These are phyloP conservation scores for Aphidius gifuensis DNA, from an alignment of 1,140 invertebrate species.

Conservation along the genomic window DNA sequence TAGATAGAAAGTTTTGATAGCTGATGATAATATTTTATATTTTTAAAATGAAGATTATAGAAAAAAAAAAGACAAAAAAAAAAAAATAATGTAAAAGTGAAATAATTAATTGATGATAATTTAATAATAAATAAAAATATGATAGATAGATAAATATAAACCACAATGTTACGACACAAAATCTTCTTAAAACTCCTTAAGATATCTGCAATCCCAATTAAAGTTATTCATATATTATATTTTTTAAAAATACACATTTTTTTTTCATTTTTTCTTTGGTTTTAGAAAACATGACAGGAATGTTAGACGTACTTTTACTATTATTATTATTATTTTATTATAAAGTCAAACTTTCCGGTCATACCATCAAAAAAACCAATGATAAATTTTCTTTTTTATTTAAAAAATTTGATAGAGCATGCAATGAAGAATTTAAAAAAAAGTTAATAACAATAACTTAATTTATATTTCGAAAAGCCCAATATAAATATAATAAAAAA, in stretches of 20 bases:
- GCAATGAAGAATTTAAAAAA: neutral
- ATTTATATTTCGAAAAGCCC: constrained; percentile 16
- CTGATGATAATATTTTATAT: neutral
- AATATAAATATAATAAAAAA: constrained; percentile 14
- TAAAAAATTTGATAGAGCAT: neutral
- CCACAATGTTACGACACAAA: constrained; percentile 41
- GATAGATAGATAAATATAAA: constrained; percentile 22
- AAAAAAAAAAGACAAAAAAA: constrained; percentile 1
- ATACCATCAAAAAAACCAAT: neutral
- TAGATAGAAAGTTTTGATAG: constrained; percentile 2
- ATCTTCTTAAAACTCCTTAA: constrained; percentile 39
- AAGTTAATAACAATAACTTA: constrained; percentile 2
- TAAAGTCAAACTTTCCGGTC: constrained; percentile 9
- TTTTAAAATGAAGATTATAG: neutral
- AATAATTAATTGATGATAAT: neutral
- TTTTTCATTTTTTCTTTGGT: constrained; percentile 22
- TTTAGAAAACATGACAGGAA: constrained; percentile 45
- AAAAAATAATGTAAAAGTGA: constrained; percentile 15
- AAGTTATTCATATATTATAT: constrained; percentile 27
- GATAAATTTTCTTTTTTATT: neutral
- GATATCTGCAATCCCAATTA: constrained; percentile 50
- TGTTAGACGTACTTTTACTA: constrained; percentile 48
- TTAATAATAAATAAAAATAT: neutral
- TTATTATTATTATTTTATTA: neutral
- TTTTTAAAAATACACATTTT: neutral